Base-by-base conservation (phyloP, 1,140 invertebrate species). In the Apocrypta bakeri region DNA sequence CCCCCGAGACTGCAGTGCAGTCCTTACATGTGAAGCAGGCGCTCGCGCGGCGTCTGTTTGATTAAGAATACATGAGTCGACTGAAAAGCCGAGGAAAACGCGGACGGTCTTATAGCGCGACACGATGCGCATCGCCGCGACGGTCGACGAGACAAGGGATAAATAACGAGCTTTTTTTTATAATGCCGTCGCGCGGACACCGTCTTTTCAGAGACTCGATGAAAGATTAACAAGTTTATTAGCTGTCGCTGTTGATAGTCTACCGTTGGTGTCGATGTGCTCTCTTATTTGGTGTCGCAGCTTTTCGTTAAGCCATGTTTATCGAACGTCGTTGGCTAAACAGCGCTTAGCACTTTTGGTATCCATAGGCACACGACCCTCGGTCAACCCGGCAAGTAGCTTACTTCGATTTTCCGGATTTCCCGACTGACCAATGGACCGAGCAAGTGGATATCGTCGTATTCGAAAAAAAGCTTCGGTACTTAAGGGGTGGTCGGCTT, bases 321-420 rank as follows among this genome's bases (percentile, higher is more conserved):
- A n/a, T n/a, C n/a, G n/a, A 69, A 29, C 25, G 77, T 17, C 7
- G 40, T 33, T 14, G 11, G n/a, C 66, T 76, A 64, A 63, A 76
- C 40, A 24, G 21, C 64, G 76, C 69, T 42, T 25, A 25, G 64
- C 64, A n/a, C n/a, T 21, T 9, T 14, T 27, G 40, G 1, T 40
- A 25, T 69, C 1, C 76, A 6, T 71, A n/a, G 21, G 29, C n/a
- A 24, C 63, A 9, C 48, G 24, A 25, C 29, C 25, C 84, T 85
- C 82, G 84, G 86, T 81, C 85, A 87, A 87, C 85, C 85, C 85
- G 85, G 29, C 85, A 87, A 88, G 87, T 88, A 87, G 86, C 87
- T 88, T 89, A 87, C 84, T 85, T 87, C 87, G 86, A 75, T 89
- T 89, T 88, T 86, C 87, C 86, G 88, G 85, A 88, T 88, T 86